Base-by-base conservation (phyloP, 2,797 vertebrate genomes). In the Heteromormyrus szaboi region DNA sequence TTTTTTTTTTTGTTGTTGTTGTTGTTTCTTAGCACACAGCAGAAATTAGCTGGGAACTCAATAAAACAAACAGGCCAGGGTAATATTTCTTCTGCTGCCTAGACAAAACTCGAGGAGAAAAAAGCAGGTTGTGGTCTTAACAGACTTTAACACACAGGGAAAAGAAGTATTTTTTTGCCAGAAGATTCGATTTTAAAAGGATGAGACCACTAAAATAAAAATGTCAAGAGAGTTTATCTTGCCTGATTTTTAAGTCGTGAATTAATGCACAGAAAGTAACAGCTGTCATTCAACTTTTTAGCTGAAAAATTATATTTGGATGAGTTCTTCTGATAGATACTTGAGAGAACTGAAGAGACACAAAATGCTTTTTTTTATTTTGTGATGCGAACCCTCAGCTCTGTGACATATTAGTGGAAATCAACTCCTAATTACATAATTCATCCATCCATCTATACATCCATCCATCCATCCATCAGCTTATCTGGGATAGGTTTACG, bases 31-130 rank as follows among this genome's bases (percentile, higher is more conserved):
- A 59, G 25, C 51, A 59, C 50, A 56, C 48, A 86, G 53, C 50
- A 86, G 85, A 85, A 86, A 86, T 56, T 56, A 86, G 29, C 53
- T 44, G 11, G 48, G 85, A 86, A n/a, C 53, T 54, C 53, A 37
- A 56, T 53, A 86, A 9, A 59, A 86, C 22, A 56, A 53, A 41
- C 11, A 37, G 29, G 25, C 53, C 7, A 12, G 17, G 25, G 50
- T 86, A 41, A 59, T 86, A 86, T 86, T 85, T 48, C 46, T 54
- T 29, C 14, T 86, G 51, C 85, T 59, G 85, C 14, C 25, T 54
- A 4, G 84, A 56, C 51, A 51, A 56, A 56, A 86, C 9, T 44
- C 7, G 17, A 56, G 85, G 53, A 59, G 11, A 53, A 59, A 85
- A 59, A 56, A 37, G 72, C 17, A 56, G 29, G 50, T 50, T 59